phyloP scores from a whole-genome alignment of 2,113 vertebrate genomes.

The Seriola aureovittata region DNA sequence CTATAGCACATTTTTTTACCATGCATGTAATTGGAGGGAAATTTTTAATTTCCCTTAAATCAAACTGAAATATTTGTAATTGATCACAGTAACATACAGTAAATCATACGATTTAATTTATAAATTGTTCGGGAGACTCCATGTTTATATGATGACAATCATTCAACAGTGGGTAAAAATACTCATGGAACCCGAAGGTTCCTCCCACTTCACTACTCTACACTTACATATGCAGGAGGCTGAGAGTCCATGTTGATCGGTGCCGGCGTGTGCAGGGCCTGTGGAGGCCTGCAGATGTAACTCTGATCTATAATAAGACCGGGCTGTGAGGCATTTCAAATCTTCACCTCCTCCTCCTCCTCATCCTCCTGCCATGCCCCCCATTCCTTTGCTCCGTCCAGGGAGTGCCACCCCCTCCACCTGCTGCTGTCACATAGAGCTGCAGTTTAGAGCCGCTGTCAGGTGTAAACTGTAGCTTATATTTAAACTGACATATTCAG shows the following conservation, averaged over 20 bases:
- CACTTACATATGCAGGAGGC: neutral
- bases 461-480: neutral
- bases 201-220: neutral
- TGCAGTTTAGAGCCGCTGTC: conserved; percentile 37
- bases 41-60: no score
- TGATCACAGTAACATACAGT: neutral
- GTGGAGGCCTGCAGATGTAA: conserved; percentile 70
- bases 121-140: neutral
- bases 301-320: conserved; percentile 72
- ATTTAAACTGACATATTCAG: neutral
- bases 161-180: neutral
- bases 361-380: conserved; percentile 38
- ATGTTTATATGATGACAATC: neutral
- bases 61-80: no score
- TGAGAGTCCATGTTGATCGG: neutral
- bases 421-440: conserved; percentile 66
- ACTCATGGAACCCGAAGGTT: neutral
- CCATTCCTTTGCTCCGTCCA: conserved; percentile 59
- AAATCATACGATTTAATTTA: neutral
- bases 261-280: conserved; percentile 10
- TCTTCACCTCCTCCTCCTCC: conserved; percentile 57
- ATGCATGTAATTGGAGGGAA: no score
- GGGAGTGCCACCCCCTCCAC: conserved; percentile 69
- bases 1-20: no score
- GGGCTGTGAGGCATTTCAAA: conserved; percentile 65